Conservation (phyloP, 2,113 vertebrate genomes). For the Atherinomorus stipes region DNA sequence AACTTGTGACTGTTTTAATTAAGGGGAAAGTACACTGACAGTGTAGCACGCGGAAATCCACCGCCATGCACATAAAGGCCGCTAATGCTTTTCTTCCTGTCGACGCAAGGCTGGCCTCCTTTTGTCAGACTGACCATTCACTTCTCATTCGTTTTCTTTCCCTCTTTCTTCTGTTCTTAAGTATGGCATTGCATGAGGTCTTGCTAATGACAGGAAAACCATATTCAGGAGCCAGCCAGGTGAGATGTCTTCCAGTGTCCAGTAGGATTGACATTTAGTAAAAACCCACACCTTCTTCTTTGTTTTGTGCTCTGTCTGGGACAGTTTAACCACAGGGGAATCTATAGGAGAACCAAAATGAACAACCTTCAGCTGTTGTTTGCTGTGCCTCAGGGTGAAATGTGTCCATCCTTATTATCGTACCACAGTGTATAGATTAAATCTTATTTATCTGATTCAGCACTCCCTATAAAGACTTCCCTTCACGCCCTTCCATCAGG, state of each 20-base stretch:
- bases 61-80: constrained; percentile 69
- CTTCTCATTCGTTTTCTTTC: constrained; percentile 62
- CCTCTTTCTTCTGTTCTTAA: constrained; percentile 59
- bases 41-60: constrained; percentile 71
- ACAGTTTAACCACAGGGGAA: constrained; percentile 49
- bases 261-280: constrained; percentile 40
- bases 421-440: constrained; percentile 7
- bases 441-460: constrained; percentile 10
- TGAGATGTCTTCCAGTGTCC: constrained; percentile 54
- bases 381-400: constrained; percentile 68
- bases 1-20: constrained; percentile 83
- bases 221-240: constrained; percentile 53
- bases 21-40: constrained; percentile 78
- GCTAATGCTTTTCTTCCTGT: constrained; percentile 78
- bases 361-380: constrained; percentile 65
- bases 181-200: constrained; percentile 59
- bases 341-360: constrained; percentile 25
- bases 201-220: constrained; percentile 66
- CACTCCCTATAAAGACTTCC: neutral
- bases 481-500: neutral
- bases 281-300: constrained; percentile 56
- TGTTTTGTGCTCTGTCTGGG: constrained; percentile 54
- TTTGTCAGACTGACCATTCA: constrained; percentile 70
- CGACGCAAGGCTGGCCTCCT: constrained; percentile 66
- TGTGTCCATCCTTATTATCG: constrained; percentile 15